A percentile compares a stretch with the other conserved stretches of the same genome.
Conservation (phyloP, 2,113 vertebrate species). For the Dipodomys stephensi region DNA sequence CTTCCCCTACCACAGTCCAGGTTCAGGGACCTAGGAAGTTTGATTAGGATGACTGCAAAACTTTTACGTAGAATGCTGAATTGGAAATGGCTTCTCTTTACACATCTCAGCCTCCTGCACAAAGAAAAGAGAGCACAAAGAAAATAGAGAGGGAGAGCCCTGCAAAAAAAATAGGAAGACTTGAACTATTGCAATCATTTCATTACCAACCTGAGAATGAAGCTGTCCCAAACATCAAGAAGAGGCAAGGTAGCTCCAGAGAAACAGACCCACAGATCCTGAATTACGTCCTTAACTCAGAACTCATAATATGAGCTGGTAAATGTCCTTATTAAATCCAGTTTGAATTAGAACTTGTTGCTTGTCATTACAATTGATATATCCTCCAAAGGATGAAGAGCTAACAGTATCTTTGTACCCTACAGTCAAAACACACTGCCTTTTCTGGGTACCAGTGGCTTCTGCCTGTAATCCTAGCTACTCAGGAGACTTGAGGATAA, state of each 20-base stretch:
- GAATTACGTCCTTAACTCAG: constrained; percentile 3
- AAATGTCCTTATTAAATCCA: background rate
- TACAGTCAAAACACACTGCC: background rate
- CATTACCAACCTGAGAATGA: background rate
- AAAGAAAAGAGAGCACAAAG: too few species aligned
- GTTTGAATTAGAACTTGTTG: constrained; percentile 30
- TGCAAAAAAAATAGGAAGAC: background rate
- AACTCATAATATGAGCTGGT: background rate
- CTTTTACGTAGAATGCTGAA: background rate
- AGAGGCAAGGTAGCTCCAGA: background rate
- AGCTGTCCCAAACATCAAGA: background rate
- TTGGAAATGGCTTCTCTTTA: background rate
- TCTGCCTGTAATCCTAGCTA: too few species aligned
- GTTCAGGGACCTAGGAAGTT: background rate
- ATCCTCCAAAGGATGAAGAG: background rate
- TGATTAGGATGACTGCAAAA: background rate
- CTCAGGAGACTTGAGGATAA: too few species aligned
- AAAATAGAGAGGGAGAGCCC: background rate
- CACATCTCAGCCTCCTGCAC: background rate
- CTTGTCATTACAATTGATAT: background rate
- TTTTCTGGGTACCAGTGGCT: background rate
- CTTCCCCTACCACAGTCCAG: too few species aligned
- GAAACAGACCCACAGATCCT: background rate
- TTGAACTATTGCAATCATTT: background rate
- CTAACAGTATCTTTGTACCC: background rate